These are phyloP conservation scores for Accipiter virgatus DNA, from an alignment of 2,113 vertebrate species.

Conservation along the genomic window DNA sequence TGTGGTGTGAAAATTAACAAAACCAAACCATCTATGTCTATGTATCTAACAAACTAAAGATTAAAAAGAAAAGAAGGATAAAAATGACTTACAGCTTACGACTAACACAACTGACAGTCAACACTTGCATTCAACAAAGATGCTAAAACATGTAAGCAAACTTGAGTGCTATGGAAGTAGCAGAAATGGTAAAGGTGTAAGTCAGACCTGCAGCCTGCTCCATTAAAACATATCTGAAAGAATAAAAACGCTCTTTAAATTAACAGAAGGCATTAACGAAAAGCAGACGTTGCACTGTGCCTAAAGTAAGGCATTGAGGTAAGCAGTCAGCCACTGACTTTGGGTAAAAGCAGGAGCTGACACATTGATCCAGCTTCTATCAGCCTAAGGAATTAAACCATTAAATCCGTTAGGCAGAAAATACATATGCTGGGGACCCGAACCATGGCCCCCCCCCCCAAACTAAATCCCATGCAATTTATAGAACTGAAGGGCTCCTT, in stretches of 20 bases:
- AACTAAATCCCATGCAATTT: neutral
- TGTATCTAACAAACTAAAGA: conserved; percentile 30
- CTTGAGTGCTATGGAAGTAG: neutral
- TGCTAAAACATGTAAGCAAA: conserved; percentile 38
- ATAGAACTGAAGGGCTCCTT: neutral
- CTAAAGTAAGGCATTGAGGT: neutral
- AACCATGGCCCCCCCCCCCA: neutral
- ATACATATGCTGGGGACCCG: neutral
- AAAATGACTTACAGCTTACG: conserved; percentile 43
- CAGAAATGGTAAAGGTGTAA: conserved; percentile 46
- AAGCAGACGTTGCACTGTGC: neutral
- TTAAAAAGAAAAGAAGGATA: conserved; percentile 31
- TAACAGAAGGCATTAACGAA: neutral
- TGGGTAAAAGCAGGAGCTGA: neutral
- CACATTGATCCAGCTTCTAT: neutral
- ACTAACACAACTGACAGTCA: conserved; percentile 20
- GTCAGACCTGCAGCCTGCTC: conserved; percentile 44
- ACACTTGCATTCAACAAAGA: conserved; percentile 45
- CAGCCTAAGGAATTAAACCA: neutral
- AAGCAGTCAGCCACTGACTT: neutral
- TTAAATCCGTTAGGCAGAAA: neutral
- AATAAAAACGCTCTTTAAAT: conserved; percentile 38
- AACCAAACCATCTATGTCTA: conserved; percentile 58
- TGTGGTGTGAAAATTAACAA: conserved; percentile 76
- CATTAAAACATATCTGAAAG: conserved; percentile 9